Conservation (phyloP, 2,888 invertebrate species). For the Sabellastarte sp. region DNA sequence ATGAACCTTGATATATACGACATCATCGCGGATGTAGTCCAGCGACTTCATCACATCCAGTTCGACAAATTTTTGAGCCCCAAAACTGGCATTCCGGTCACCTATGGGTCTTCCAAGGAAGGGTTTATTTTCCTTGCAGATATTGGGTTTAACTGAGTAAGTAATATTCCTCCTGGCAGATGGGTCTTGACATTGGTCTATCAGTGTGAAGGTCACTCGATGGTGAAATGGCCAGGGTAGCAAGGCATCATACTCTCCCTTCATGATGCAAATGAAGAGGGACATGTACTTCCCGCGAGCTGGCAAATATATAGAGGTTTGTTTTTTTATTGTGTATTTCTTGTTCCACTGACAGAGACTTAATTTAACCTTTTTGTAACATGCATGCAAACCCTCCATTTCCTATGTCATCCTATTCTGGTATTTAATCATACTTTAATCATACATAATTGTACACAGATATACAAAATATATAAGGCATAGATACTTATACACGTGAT, state of each 20-base stretch:
- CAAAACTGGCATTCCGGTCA: conserved; percentile 58
- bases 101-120: conserved; percentile 56
- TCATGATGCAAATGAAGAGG: conserved; percentile 41
- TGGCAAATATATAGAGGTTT: conserved; percentile 25
- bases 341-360: no score
- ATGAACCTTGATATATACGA: conserved; percentile 34
- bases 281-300: conserved; percentile 47
- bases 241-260: conserved; percentile 47
- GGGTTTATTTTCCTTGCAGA: conserved; percentile 42
- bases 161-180: conserved; percentile 50
- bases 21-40: conserved; percentile 36
- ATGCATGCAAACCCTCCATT: no score
- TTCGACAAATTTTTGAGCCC: conserved; percentile 50
- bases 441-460: no score
- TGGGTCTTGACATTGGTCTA: conserved; percentile 48
- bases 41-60: conserved; percentile 19
- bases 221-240: conserved; percentile 49
- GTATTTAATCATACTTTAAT: no score
- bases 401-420: no score
- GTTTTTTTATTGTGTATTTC: no score
- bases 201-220: conserved; percentile 41
- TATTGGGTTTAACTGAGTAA: conserved; percentile 47
- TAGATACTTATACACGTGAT: no score
- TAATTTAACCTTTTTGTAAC: no score
- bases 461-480: no score